Evolutionary conservation across 2,888 invertebrate species (phyloP).

Genomic region (Cephus pygmeus): DNA sequence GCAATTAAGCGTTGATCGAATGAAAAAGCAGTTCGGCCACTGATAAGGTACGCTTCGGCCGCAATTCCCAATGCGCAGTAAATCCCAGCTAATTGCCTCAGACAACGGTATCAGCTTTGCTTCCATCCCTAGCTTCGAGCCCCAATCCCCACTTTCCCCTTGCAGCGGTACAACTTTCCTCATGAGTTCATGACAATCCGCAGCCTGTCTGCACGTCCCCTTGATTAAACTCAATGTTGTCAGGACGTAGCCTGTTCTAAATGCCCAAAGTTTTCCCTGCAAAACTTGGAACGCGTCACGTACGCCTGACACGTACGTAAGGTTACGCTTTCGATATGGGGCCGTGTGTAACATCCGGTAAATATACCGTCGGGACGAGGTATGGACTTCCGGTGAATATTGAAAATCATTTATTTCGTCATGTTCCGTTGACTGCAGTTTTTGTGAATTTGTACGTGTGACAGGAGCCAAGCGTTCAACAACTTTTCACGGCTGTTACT

Average conservation of each 20-base stretch:
- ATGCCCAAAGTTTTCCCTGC: slow-evolving; percentile 7
- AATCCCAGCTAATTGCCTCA: slow-evolving; percentile 45
- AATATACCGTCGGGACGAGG: not conserved
- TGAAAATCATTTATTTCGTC: not conserved
- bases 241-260: slow-evolving; percentile 23
- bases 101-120: slow-evolving; percentile 22
- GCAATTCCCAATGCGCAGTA: slow-evolving; percentile 29
- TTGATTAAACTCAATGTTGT: slow-evolving; percentile 39
- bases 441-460: not conserved
- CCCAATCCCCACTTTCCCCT: slow-evolving; percentile 21
- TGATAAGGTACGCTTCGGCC: slow-evolving; percentile 17
- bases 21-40: slow-evolving; percentile 18
- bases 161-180: slow-evolving; percentile 19
- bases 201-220: slow-evolving; percentile 35
- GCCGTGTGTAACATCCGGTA: not conserved
- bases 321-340: not conserved
- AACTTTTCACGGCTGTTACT: not conserved
- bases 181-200: slow-evolving; percentile 16
- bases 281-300: not conserved
- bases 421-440: not conserved
- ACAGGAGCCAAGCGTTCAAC: not conserved
- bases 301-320: not conserved
- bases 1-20: slow-evolving; percentile 26
- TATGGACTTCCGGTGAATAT: not conserved
- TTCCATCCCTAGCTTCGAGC: not conserved